Percentiles rank a stretch among this genome's conserved stretches.
phyloP scores from a whole-genome alignment of 2,888 invertebrate species.

The Megaustenia siamemsis region DNA sequence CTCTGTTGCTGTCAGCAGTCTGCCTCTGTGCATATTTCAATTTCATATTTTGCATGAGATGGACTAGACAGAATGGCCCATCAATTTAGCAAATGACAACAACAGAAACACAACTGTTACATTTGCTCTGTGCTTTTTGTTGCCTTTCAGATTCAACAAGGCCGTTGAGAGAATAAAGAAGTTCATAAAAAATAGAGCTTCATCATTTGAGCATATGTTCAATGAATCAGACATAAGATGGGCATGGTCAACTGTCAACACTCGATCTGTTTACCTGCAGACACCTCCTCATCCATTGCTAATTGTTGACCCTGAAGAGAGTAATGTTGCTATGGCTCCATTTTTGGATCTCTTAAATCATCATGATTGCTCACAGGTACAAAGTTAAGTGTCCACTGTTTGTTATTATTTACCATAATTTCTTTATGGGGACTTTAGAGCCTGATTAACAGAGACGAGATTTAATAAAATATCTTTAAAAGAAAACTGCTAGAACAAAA shows the following conservation, averaged over 20 bases:
- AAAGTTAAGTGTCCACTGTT: not conserved
- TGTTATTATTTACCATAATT: not conserved
- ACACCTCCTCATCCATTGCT: constrained; percentile 82
- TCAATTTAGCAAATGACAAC: not conserved
- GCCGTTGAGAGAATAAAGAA: constrained; percentile 57
- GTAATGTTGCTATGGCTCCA: constrained; percentile 88
- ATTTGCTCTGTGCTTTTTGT: not conserved
- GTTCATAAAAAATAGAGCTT: constrained; percentile 51
- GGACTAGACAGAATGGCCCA: too few relatives aligned
- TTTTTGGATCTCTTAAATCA: constrained; percentile 95
- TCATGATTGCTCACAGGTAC: constrained; percentile 81
- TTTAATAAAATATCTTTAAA: too few relatives aligned
- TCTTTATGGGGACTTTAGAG: too few relatives aligned
- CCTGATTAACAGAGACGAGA: too few relatives aligned
- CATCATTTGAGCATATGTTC: not conserved
- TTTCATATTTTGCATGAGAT: too few relatives aligned
- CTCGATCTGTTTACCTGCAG: constrained; percentile 89
- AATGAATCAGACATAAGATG: constrained; percentile 85
- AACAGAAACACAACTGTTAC: not conserved
- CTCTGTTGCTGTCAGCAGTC: too few relatives aligned
- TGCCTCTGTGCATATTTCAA: too few relatives aligned
- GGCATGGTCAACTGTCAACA: constrained; percentile 92
- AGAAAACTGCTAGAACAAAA: too few relatives aligned
- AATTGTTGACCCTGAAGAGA: constrained; percentile 52
- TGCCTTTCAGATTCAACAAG: constrained; percentile 41